Base-by-base conservation (phyloP, 2,888 invertebrate genomes). In the Boloria selene region DNA sequence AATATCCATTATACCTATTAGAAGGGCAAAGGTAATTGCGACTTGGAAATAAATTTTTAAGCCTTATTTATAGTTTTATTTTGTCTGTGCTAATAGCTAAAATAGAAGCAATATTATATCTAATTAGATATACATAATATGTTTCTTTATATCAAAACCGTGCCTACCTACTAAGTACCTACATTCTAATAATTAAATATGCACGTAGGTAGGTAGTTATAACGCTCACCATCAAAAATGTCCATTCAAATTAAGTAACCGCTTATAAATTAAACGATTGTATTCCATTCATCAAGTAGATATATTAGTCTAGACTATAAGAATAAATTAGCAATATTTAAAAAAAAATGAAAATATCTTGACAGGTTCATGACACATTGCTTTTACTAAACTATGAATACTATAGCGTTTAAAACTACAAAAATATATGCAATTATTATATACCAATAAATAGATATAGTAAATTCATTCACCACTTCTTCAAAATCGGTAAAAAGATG, bases 251-350 rank as follows among this genome's bases (percentile, higher is more conserved):
- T 2, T 44, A 22, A 56, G 13, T 56, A 22, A n/a, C 18, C 55
- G 55, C 42, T 55, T n/a, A 44, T 44, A 55, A 55, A 55, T 55
- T 55, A 55, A 1, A 55, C 22, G 14, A 55, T 55, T 44, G 55
- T 44, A 44, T 55, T 55, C 55, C 55, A 55, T 55, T 55, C 55
- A 55, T 55, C 14, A 18, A 13, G 17, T 38, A n/a, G n/a, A n/a
- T n/a, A n/a, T n/a, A 42, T 55, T 44, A 13, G 55, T 56, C 55
- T 55, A 56, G 55, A 56, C 55, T 55, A 44, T 45, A 22, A 14
- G 44, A 22, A 45, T 56, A 56, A 10, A 56, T 45, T 45, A 45
- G 14, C 4, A 22, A 22, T 44, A 55, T 44, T 55, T 7, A 42
- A 55, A 18, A 55, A 44, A 44, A 42, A 17, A 55, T 18, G 0